Conservation (phyloP, 2,888 invertebrate species). For the Ganaspis brasiliensis region DNA sequence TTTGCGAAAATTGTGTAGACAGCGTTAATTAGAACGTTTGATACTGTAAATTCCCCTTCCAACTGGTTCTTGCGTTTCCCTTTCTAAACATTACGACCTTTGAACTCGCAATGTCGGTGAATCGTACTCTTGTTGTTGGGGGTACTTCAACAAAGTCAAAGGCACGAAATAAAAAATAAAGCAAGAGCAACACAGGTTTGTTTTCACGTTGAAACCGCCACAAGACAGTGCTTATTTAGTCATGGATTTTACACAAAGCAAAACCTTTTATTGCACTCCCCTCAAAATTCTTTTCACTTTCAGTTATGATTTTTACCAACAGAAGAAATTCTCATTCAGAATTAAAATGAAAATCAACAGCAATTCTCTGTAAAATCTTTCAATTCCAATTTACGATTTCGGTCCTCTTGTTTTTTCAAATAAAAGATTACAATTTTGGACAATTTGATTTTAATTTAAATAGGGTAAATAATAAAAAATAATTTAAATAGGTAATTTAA, state of each 20-base stretch:
- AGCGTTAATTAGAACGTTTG: constrained; percentile 26
- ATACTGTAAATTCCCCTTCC: constrained; percentile 15
- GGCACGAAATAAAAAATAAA: constrained; percentile 27
- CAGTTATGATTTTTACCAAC: not conserved
- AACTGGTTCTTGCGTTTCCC: not conserved
- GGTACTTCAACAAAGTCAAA: constrained; percentile 34
- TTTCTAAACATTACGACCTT: constrained; percentile 21
- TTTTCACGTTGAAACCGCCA: constrained; percentile 14
- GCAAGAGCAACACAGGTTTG: not conserved
- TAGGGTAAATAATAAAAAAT: no score
- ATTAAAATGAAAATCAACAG: no score
- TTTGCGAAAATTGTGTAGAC: constrained; percentile 22
- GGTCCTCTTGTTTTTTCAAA: no score
- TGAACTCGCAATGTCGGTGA: constrained; percentile 17
- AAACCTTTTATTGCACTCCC: constrained; percentile 4
- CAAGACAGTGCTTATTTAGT: constrained; percentile 22
- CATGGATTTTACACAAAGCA: constrained; percentile 14
- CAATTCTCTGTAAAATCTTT: no score
- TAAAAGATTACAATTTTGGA: no score
- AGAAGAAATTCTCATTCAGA: no score
- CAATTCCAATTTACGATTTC: no score
- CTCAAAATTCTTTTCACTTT: constrained; percentile 30
- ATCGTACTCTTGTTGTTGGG: constrained; percentile 1
- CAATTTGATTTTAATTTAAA: no score
- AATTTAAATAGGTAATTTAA: no score